Base-by-base conservation (phyloP, 2,888 invertebrate species). In the Drosophila neonasuta region DNA sequence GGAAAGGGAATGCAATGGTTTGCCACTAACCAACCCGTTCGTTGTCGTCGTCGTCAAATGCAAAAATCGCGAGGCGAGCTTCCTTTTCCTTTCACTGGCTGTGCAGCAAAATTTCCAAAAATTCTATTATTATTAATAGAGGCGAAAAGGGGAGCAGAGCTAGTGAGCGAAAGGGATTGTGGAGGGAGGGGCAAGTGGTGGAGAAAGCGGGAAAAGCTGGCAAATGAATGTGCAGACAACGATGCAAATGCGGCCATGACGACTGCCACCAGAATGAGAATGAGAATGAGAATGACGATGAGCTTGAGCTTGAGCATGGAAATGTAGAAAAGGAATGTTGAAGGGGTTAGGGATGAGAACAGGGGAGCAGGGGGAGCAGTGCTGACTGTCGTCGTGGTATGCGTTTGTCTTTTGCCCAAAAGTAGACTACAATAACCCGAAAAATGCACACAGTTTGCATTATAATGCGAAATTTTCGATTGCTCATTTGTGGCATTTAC, bases 401-500 rank as follows among this genome's bases (percentile, higher is more conserved):
- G 80, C 80, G 79, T 70, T 85, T 79, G 77, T 83, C 80, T 83
- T 80, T 75, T 64, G 51, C 58, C 80, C 68, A 56, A 80, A 67
- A 73, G 72, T 65, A 58, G 77, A 79, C 74, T 80, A 82, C 79
- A 81, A 81, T 81, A 81, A 78, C 79, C 83, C 83, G 83, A 81
- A 81, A 85, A 86, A 82, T 84, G 80, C 82, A 86, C 83, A 82
- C 80, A 81, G 79, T 83, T 86, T 86, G 87, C 87, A 87, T 82
- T 84, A 88, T 88, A 88, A 84, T 80, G 77, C 79, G 74, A 88
- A 81, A 87, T 86, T 88, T 88, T 88, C 88, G 88, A 88, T 88
- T 88, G 88, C 88, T 88, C 88, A 87, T 87, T 88, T 86, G 88
- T 86, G 84, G 86, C 86, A 81, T 86, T 86, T 84, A 86, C 84